A percentile compares a stretch with the other conserved stretches of the same genome.
Conservation (phyloP, 1,140 invertebrate genomes). For the Drosophila tsacasi region DNA sequence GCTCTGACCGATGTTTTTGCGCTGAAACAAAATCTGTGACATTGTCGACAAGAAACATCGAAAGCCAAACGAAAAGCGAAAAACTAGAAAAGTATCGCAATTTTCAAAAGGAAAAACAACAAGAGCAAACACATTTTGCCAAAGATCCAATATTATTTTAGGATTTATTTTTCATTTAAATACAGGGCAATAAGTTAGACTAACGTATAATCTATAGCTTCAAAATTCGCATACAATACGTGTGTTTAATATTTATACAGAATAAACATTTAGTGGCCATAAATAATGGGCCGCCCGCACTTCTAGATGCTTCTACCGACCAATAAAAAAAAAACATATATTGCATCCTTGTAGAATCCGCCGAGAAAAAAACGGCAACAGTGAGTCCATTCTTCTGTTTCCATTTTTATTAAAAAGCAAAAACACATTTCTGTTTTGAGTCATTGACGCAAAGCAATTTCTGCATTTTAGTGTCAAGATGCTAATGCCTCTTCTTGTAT, state of each 20-base stretch:
- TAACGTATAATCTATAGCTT: constrained; percentile 39
- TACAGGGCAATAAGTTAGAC: constrained; percentile 20
- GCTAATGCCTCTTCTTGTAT: constrained; percentile 38
- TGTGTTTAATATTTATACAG: constrained; percentile 34
- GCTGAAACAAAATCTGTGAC: constrained; percentile 79
- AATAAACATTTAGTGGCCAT: constrained; percentile 41
- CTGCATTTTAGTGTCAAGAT: constrained; percentile 83
- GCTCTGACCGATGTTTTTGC: constrained; percentile 26
- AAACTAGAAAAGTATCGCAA: constrained; percentile 30
- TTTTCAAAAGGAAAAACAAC: constrained; percentile 15
- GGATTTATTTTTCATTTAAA: constrained; percentile 36
- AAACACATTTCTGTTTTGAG: constrained; percentile 70
- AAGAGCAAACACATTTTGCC: constrained; percentile 17
- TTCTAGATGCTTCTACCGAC: constrained; percentile 33
- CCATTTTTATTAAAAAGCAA: constrained; percentile 38
- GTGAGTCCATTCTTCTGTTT: constrained; percentile 38
- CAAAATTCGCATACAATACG: constrained; percentile 15
- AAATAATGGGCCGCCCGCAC: constrained; percentile 28
- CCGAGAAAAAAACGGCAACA: constrained; percentile 1
- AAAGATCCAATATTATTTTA: constrained; percentile 18
- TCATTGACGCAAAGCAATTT: constrained; percentile 83
- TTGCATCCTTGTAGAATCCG: background rate
- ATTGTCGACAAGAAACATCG: constrained; percentile 68
- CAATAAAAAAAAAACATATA: background rate
- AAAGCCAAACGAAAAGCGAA: constrained; percentile 34